Evolutionary conservation across 2,888 invertebrate species (phyloP).

Genomic region (Drosophila falleni): DNA sequence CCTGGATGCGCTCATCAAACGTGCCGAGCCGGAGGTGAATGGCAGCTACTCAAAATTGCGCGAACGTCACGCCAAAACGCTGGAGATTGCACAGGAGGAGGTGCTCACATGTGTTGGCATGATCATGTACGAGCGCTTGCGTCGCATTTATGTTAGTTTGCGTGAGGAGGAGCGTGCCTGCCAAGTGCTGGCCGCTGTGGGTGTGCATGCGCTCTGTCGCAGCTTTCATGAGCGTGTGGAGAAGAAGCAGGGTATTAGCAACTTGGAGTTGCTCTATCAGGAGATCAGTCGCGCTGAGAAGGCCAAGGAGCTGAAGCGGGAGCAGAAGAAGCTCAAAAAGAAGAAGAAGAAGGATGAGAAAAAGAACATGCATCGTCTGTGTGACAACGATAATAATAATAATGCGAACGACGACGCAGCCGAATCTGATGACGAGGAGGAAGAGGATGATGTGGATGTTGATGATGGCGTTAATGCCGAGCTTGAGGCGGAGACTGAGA

Average conservation of each 20-base stretch:
- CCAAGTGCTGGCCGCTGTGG: constrained; percentile 95
- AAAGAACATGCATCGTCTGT: constrained; percentile 84
- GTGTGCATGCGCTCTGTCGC: constrained; percentile 93
- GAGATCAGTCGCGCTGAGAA: constrained; percentile 95
- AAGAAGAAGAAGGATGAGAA: constrained; percentile 90
- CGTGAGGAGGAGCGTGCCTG: constrained; percentile 97
- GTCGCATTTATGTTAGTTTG: constrained; percentile 93
- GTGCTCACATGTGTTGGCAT: constrained; percentile 97
- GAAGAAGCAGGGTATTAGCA: constrained; percentile 94
- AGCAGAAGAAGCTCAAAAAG: constrained; percentile 93
- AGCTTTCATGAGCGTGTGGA: constrained; percentile 97
- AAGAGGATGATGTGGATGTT: constrained; percentile 43
- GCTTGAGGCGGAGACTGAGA: constrained; percentile 22
- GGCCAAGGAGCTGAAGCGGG: constrained; percentile 93
- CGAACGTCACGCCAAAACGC: constrained; percentile 97
- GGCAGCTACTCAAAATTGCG: constrained; percentile 89
- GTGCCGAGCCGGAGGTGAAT: constrained; percentile 96
- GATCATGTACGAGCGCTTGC: constrained; percentile 95
- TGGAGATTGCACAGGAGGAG: constrained; percentile 98
- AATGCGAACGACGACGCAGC: constrained; percentile 59
- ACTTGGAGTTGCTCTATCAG: constrained; percentile 94
- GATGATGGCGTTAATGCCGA: constrained; percentile 73
- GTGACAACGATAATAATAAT: constrained; percentile 56
- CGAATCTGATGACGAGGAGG: constrained; percentile 71
- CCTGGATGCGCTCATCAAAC: constrained; percentile 93